Percentiles rank a stretch among this genome's conserved stretches.
Evolutionary conservation across 2,888 invertebrate species (phyloP).

Genomic region (Dryadula phaetusa): DNA sequence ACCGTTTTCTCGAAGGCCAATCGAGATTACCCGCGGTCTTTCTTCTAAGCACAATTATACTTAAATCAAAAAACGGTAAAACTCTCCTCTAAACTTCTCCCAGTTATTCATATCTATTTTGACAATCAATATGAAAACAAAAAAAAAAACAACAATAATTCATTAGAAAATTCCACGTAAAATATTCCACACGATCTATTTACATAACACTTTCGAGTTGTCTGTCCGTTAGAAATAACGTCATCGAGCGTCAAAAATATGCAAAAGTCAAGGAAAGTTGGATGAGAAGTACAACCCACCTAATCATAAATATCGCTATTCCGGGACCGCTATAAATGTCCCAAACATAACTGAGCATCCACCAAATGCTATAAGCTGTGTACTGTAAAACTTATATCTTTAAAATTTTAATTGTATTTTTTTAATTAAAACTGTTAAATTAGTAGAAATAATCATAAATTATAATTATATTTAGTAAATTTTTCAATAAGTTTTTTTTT

Average conservation of each 20-base stretch:
- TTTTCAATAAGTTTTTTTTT: too few relatives aligned
- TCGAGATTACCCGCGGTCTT: too few relatives aligned
- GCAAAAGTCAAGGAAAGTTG: slow-evolving; percentile 7
- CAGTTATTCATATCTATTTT: too few relatives aligned
- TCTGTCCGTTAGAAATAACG: slow-evolving; percentile 6
- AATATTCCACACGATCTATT: background rate
- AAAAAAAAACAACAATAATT: background rate
- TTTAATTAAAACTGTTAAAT: too few relatives aligned
- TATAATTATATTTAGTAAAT: too few relatives aligned
- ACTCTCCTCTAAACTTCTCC: too few relatives aligned
- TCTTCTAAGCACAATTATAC: too few relatives aligned
- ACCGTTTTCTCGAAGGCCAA: too few relatives aligned
- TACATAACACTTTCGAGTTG: background rate
- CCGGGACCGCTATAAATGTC: slow-evolving; percentile 19
- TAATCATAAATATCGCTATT: slow-evolving; percentile 32
- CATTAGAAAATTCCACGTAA: background rate
- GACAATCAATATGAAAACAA: too few relatives aligned
- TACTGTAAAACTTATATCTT: background rate
- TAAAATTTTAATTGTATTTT: too few relatives aligned
- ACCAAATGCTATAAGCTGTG: background rate
- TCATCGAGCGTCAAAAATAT: slow-evolving; percentile 14
- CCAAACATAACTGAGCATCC: background rate
- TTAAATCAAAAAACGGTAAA: too few relatives aligned
- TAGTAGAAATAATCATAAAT: too few relatives aligned
- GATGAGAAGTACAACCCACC: slow-evolving; percentile 22